These are phyloP conservation scores for Dermatemys mawii DNA, from an alignment of 2,113 vertebrate genomes.

Conservation along the genomic window DNA sequence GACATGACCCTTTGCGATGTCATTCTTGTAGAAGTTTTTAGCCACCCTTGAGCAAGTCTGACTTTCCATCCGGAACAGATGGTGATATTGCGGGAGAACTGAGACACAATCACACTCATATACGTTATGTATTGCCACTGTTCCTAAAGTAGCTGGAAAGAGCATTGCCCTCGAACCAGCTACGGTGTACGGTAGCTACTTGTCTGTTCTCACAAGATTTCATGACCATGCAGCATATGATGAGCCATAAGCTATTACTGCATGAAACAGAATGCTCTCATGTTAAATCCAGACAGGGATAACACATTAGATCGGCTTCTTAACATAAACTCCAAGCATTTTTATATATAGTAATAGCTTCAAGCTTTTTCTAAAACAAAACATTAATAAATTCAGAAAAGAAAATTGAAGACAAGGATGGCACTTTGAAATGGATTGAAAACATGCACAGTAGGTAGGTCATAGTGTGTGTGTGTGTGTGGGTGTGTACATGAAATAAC, in stretches of 20 bases:
- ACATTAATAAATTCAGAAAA: background rate
- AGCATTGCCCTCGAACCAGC: rapidly evolving
- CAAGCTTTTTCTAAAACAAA: background rate
- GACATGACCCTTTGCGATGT: rapidly evolving
- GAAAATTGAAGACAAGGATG: too few relatives aligned
- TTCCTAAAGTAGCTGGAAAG: background rate
- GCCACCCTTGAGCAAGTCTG: background rate
- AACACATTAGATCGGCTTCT: background rate
- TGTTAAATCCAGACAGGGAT: background rate
- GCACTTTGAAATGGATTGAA: too few relatives aligned
- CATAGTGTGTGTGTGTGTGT: background rate
- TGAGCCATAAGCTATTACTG: rapidly evolving
- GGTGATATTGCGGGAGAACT: rapidly evolving
- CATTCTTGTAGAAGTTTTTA: rapidly evolving
- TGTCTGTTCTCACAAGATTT: background rate
- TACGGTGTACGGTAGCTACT: rapidly evolving
- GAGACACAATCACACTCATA: rapidly evolving
- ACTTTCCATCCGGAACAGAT: rapidly evolving
- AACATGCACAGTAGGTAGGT: background rate
- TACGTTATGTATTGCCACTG: background rate
- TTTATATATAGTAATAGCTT: background rate
- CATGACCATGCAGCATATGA: rapidly evolving
- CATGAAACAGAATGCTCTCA: background rate
- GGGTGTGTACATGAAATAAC: background rate
- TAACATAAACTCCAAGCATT: background rate